Evolutionary conservation across 2,113 vertebrate genomes (phyloP), one percentile per base, ranked within the genome.

Genomic region (Elgaria multicarinata): DNA sequence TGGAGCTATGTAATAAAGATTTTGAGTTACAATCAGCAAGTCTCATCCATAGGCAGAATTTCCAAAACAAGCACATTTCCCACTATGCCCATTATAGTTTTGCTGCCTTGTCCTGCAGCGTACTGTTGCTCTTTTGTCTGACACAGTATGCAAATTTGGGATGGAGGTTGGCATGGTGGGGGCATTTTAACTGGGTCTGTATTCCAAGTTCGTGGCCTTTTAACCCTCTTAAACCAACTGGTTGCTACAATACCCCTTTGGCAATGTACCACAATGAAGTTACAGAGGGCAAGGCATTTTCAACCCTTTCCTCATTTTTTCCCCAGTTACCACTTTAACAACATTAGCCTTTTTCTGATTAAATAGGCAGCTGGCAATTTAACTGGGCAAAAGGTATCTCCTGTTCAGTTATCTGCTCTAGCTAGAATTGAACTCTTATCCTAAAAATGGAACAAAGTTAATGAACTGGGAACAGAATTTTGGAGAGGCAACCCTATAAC

Each of bases 371-470:
- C 24, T 83, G 42, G 26, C n/a, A 71, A 53, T 69, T 66, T 31
- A 80, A 77, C 76, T 74, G 76, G 90, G 90, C 26, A 50, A 89
- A 92, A n/a, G 22, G 74, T 3, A 88, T 80, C 71, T 28, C 76
- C 50, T n/a, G 26, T 24, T 87, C 64, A 67, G 22, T 72, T 7
- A 85, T 39, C 6, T 76, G 1, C 18, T 78, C 55, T 50, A 2
- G 44, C 78, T 36, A 69, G 33, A 44, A 75, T 87, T 28, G 50
- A 26, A 5, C 6, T 10, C 1, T 62, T 4, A 14, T 85, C n/a
- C 12, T 36, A 58, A 42, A n/a, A 4, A 16, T 71, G 66, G 83
- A 84, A 84, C 44, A 85, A n/a, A 72, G 46, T 74, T 85, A 36
- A 85, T 72, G 44, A 39, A 72, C 14, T 55, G 22, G n/a, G 9